Percentiles rank a stretch among this genome's conserved stretches.
phyloP scores from a whole-genome alignment of 2,113 vertebrate genomes.

The Synchiropus splendidus region DNA sequence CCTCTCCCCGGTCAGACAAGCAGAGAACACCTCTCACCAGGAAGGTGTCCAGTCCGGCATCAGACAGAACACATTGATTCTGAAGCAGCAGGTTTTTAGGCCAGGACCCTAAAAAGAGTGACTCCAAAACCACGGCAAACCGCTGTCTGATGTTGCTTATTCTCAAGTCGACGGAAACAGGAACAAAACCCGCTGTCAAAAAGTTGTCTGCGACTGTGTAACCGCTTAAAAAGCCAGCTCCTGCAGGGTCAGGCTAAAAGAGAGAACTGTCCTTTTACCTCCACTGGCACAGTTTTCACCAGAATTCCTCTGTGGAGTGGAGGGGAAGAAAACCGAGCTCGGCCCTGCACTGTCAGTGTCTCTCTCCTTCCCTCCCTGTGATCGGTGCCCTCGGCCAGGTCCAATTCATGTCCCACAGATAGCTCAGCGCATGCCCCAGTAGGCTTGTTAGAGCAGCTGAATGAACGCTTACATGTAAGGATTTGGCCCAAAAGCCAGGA shows the following conservation, averaged over 20 bases:
- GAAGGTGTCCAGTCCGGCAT: no score
- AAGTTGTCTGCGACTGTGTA: no score
- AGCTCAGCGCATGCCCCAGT: conserved; percentile 58
- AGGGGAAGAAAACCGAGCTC: conserved; percentile 36
- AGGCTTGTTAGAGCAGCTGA: conserved; percentile 60
- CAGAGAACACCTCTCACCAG: no score
- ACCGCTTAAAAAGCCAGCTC: no score
- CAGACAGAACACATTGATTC: no score
- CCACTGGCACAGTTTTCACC: conserved; percentile 39
- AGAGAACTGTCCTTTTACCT: conserved; percentile 42
- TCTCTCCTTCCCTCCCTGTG: conserved; percentile 50
- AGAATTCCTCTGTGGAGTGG: conserved; percentile 8
- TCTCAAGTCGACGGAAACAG: no score
- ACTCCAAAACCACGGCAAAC: no score
- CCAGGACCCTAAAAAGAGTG: no score
- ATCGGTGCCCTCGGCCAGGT: conserved; percentile 60
- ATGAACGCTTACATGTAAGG: conserved; percentile 54
- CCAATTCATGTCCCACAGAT: conserved; percentile 60
- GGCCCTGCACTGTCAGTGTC: conserved; percentile 57
- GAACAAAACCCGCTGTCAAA: no score
- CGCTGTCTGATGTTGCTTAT: no score
- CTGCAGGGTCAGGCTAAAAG: conserved; percentile 29
- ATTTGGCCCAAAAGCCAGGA: conserved; percentile 49
- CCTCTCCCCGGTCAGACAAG: no score
- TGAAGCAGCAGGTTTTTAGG: no score